phyloP scores from a whole-genome alignment of 2,888 invertebrate species.

The Ophion obscuratus region DNA sequence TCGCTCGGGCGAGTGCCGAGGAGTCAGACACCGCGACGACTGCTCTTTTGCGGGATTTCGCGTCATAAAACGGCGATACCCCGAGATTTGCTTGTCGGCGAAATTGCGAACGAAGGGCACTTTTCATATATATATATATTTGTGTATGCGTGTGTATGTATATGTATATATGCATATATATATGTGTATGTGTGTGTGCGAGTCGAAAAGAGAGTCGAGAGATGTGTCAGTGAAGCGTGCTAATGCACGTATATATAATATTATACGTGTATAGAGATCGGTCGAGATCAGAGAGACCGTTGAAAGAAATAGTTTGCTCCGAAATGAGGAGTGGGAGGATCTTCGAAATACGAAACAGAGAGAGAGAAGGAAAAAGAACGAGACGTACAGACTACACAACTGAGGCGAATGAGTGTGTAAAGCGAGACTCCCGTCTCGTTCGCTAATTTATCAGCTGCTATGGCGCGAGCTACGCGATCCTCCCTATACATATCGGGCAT shows the following conservation, averaged over 20 bases:
- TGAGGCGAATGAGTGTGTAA: slow-evolving; percentile 47
- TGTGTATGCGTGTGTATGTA: too few species aligned
- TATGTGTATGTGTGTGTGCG: too few species aligned
- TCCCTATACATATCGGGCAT: neutral
- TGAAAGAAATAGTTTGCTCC: slow-evolving; percentile 71
- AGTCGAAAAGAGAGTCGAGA: slow-evolving; percentile 20
- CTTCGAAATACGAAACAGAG: slow-evolving; percentile 25
- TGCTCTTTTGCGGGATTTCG: slow-evolving; percentile 47
- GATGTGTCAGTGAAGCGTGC: slow-evolving; percentile 44
- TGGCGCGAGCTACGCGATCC: slow-evolving; percentile 60
- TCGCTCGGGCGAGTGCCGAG: neutral
- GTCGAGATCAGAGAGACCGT: slow-evolving; percentile 69
- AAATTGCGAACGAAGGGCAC: slow-evolving; percentile 27
- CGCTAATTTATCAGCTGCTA: slow-evolving; percentile 69
- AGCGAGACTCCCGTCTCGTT: slow-evolving; percentile 61
- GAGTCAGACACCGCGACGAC: slow-evolving; percentile 38
- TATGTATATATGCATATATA: neutral
- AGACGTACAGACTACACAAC: slow-evolving; percentile 8
- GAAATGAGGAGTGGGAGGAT: slow-evolving; percentile 45
- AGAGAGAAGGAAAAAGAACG: slow-evolving; percentile 15
- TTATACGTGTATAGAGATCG: slow-evolving; percentile 53
- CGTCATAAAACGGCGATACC: slow-evolving; percentile 57
- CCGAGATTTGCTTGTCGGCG: slow-evolving; percentile 54
- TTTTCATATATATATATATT: neutral
- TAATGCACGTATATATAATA: slow-evolving; percentile 23